Conservation (phyloP, 92 coral and sea anemone species). For the Scolanthus callimorphus region DNA sequence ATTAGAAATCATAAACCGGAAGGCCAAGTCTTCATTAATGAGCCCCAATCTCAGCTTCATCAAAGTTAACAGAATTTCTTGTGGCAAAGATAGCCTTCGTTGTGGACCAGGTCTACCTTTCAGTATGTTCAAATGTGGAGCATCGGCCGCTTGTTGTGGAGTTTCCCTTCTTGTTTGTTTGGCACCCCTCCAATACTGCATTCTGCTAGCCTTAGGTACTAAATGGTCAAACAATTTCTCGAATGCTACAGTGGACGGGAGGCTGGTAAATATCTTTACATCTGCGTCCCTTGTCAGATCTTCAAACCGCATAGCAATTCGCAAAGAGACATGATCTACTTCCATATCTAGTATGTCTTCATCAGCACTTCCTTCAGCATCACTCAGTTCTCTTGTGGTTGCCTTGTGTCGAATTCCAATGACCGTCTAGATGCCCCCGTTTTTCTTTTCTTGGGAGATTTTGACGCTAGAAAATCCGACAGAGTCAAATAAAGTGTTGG, state of each 20-base stretch:
- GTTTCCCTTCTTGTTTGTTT: constrained; percentile 46
- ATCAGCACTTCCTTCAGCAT: constrained; percentile 3
- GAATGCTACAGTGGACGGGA: too few species aligned
- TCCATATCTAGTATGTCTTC: constrained; percentile 32
- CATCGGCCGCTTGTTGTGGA: constrained; percentile 18
- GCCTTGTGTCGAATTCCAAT: neutral
- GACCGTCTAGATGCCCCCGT: neutral
- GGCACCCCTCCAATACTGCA: constrained; percentile 59
- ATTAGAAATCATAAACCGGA: constrained; percentile 32
- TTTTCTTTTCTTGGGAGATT: constrained; percentile 35
- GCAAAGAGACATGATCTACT: neutral
- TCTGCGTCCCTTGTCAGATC: constrained; percentile 33
- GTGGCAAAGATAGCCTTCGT: constrained; percentile 18
- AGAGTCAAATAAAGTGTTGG: constrained; percentile 37
- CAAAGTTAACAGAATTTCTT: constrained; percentile 30
- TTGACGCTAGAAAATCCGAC: constrained; percentile 26
- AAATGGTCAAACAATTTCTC: too few species aligned
- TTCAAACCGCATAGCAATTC: constrained; percentile 35
- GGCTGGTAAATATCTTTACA: constrained; percentile 37
- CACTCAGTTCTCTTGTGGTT: neutral
- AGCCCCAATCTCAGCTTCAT: constrained; percentile 50
- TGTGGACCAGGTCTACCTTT: constrained; percentile 25
- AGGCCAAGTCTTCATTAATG: constrained; percentile 27
- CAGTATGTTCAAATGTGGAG: neutral
- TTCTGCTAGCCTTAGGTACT: too few species aligned